Evolutionary conservation across 2,797 vertebrate genomes (phyloP).

Genomic region (Triplophysa yarkandensis): DNA sequence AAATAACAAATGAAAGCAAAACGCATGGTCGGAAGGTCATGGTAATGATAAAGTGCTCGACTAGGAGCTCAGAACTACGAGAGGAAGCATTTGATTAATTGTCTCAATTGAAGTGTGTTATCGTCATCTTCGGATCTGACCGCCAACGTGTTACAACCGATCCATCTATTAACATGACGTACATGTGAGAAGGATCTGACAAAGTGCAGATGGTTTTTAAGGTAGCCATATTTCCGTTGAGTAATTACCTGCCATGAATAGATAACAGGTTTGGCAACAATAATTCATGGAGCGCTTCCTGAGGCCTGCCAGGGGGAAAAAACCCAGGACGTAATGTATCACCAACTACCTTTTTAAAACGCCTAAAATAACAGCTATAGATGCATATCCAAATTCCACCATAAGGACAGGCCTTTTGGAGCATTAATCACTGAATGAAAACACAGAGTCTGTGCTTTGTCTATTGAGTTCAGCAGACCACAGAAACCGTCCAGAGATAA

Average conservation of each 20-base stretch:
- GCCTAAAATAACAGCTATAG: conserved; percentile 43
- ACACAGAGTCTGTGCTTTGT: conserved; percentile 42
- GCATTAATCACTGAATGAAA: conserved; percentile 39
- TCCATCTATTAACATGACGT: conserved; percentile 45
- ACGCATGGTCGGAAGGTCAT: conserved; percentile 27
- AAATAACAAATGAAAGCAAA: conserved; percentile 22
- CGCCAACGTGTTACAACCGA: conserved; percentile 25
- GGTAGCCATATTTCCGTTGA: conserved; percentile 54
- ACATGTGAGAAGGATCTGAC: conserved; percentile 35
- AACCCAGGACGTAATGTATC: conserved; percentile 28
- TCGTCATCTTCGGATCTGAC: conserved; percentile 24
- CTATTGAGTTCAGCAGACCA: conserved; percentile 50
- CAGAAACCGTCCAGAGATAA: conserved; percentile 57
- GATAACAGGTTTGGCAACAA: conserved; percentile 54
- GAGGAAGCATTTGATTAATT: conserved; percentile 29
- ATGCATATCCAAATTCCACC: conserved; percentile 44
- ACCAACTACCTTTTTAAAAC: conserved; percentile 35
- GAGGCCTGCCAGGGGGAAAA: conserved; percentile 31
- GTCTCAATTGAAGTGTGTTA: conserved; percentile 19
- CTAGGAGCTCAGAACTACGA: conserved; percentile 21
- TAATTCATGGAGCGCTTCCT: conserved; percentile 51
- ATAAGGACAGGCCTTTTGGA: conserved; percentile 28
- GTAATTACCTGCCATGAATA: conserved; percentile 58
- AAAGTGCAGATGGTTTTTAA: conserved; percentile 46
- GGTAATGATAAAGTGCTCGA: conserved; percentile 12